Conservation (phyloP, 2,797 vertebrate genomes). For the Lutjanus campechanus region DNA sequence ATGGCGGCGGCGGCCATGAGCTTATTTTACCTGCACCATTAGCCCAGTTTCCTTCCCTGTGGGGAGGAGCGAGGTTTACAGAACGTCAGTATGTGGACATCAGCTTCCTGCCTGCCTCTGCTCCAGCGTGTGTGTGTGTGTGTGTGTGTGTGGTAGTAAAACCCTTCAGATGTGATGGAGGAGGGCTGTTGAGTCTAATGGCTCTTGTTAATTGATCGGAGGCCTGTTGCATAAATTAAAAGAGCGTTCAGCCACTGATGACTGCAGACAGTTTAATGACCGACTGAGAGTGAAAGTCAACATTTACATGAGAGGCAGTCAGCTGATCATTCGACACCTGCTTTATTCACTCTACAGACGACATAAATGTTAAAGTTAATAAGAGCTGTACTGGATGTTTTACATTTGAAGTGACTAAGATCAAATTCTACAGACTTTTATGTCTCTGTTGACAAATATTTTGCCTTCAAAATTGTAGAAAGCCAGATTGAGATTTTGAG, state of each 20-base stretch:
- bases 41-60: slow-evolving; percentile 63
- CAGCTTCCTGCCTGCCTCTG: not conserved
- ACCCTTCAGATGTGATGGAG: not conserved
- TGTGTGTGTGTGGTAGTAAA: not conserved
- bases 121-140: not conserved
- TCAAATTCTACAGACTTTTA: too few species aligned
- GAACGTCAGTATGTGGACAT: not conserved
- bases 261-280: not conserved
- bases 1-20: slow-evolving; percentile 19
- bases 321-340: too few species aligned
- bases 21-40: slow-evolving; percentile 73
- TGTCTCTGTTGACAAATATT: too few species aligned
- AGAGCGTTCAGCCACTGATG: not conserved
- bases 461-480: too few species aligned
- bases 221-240: slow-evolving; percentile 32
- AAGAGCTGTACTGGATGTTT: too few species aligned
- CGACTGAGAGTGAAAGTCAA: not conserved
- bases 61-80: not conserved
- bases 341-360: too few species aligned
- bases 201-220: slow-evolving; percentile 35
- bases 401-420: too few species aligned
- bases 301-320: too few species aligned
- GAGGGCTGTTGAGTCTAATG: slow-evolving; percentile 12
- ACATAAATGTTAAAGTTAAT: too few species aligned
- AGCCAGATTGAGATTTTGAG: too few species aligned